Evolutionary conservation across 2,113 vertebrate genomes (phyloP).

Genomic region (Sebastes schlegelii): DNA sequence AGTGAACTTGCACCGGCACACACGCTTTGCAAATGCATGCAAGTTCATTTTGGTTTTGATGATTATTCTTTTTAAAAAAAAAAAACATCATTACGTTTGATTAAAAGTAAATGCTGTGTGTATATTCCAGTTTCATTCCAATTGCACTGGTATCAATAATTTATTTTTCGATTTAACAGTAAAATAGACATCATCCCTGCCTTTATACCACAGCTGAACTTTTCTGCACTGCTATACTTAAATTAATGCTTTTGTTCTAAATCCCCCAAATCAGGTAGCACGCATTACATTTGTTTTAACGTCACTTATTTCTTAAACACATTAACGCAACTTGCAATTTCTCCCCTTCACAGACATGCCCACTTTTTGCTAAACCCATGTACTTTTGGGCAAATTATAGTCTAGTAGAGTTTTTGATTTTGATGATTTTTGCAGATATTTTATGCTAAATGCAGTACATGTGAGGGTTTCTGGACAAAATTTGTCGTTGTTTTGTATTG

Average conservation of each 20-base stretch:
- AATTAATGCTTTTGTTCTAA: not conserved
- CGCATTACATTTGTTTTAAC: too few species aligned
- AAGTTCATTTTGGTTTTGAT: conserved; percentile 39
- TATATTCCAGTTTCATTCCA: conserved; percentile 18
- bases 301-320: too few species aligned
- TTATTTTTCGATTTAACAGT: not conserved
- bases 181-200: not conserved
- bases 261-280: too few species aligned
- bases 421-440: too few species aligned
- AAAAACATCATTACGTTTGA: conserved; percentile 33
- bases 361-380: too few species aligned
- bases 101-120: conserved; percentile 50
- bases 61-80: conserved; percentile 28
- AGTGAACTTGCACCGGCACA: conserved; percentile 21
- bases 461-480: too few species aligned
- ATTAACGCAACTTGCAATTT: too few species aligned
- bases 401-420: too few species aligned
- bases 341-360: too few species aligned
- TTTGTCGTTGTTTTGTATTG: too few species aligned
- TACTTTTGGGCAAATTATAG: too few species aligned
- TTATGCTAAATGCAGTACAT: too few species aligned
- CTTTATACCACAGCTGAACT: conserved; percentile 14
- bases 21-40: conserved; percentile 38
- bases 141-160: conserved; percentile 25
- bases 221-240: not conserved